Evolutionary conservation across 1,140 invertebrate species (phyloP), one percentile per base, ranked within the genome.

Genomic region (Drosophila trapezifrons): DNA sequence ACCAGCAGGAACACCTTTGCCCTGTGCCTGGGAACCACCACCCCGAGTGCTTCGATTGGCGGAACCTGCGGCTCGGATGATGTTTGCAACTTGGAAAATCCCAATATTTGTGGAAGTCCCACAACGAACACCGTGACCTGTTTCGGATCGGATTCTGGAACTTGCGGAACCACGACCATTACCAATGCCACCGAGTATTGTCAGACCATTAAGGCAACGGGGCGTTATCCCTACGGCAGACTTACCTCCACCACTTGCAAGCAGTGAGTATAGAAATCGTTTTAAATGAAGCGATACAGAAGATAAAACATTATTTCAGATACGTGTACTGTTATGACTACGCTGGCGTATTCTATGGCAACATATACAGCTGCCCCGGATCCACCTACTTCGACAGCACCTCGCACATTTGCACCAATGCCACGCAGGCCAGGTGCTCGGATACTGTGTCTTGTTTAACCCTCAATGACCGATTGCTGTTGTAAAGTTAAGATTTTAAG

Each of bases 201-300:
- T 12, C 32, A 43, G 15, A 4, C n/a, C 0, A 3, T 76, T 0
- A 32, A 60, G n/a, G 7, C 51, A 42, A 8, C 18, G 0, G 80
- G 80, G 42, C 51, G 63, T 22, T 84, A 67, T 80, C 80, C 80
- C n/a, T 76, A 80, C 20, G 80, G 80, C 17, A 27, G 17, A 0
- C 3, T 13, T 13, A 22, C 40, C 4, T n/a, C 43, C 8, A 84
- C 60, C 27, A 76, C 72, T 2, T 84, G 80, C 62, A 63, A 15
- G 29, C 76, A 80, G 80, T 84, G 15, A 79, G 72, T 62, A 9
- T 2, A 3, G 8, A 3, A 22, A 7, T 10, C 9, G 2, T 32
- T 32, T 9, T 9, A 5, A 22, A 4, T 13, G 7, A 0, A 17
- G 3, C n/a, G 15, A 17, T 13, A 42, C 0, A n/a, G 32, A 2